phyloP scores from a whole-genome alignment of 2,797 vertebrate genomes.

The Chloroceryle inda region DNA sequence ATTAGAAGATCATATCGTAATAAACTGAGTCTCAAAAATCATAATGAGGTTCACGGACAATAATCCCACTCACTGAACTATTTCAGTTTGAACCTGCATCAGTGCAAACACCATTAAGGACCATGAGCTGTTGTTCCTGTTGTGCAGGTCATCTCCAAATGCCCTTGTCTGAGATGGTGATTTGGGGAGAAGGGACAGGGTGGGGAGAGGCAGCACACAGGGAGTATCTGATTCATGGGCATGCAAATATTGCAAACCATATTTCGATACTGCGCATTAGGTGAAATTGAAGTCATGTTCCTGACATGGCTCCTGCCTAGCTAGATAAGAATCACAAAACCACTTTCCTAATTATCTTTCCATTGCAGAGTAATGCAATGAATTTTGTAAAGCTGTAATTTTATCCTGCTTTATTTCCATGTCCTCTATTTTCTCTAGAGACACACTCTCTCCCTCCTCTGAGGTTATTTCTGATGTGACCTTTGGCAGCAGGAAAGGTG shows the following conservation, averaged over 20 bases:
- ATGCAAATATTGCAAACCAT: not conserved
- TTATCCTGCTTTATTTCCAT: constrained; percentile 44
- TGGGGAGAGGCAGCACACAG: not conserved
- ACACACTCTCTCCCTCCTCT: not conserved
- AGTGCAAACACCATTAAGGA: not conserved
- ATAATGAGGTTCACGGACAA: not conserved
- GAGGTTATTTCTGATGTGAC: constrained; percentile 5
- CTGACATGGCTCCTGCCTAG: constrained; percentile 11
- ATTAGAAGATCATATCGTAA: not conserved
- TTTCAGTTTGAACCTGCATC: not conserved
- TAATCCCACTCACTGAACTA: not conserved
- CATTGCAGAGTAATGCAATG: constrained; percentile 22
- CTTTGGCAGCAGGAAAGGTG: constrained; percentile 2
- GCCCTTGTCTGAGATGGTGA: not conserved
- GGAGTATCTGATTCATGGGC: not conserved
- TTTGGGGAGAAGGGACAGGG: not conserved
- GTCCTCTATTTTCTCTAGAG: not conserved
- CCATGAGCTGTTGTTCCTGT: not conserved
- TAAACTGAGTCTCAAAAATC: not conserved
- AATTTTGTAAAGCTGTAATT: constrained; percentile 41
- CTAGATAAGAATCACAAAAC: constrained; percentile 52
- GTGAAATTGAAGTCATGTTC: not conserved
- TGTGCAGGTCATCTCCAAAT: not conserved
- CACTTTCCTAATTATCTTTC: constrained; percentile 64
- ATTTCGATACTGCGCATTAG: not conserved